Base-by-base conservation (phyloP, 1,140 invertebrate genomes). In the Lepidostoma basale region DNA sequence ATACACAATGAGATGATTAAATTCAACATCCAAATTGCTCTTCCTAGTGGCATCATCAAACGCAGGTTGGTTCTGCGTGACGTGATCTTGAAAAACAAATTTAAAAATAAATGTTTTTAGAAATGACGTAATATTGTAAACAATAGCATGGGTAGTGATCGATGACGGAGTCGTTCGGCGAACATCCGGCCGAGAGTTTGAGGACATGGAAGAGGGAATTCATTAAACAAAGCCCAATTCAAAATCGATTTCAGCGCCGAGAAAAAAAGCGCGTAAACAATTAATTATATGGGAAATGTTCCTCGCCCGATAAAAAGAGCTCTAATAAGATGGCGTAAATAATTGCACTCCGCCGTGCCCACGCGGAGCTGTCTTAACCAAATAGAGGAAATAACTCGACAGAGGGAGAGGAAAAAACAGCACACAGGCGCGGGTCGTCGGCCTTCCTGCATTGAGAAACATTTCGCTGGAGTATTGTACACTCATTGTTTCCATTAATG, bases 261-360 rank as follows among this genome's bases (percentile, higher is more conserved):
- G 9, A 56, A 56, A 56, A n/a, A 56, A 56, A 39, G 16, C 39
- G 58, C 60, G 28, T 62, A 62, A 66, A 66, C 36, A 66, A 66
- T 66, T 56, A 66, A 66, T 49, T 49, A 47, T 64, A 66, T 28
- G 45, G 25, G 47, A 66, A 66, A 40, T 28, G 30, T 28, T 54
- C 30, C 36, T 28, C 23, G 63, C 6, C 45, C 39, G 28, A 58
- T 64, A 39, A 63, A 67, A 71, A 64, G 54, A 67, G 22, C 70
- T 72, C 70, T 72, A 72, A 72, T 72, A 72, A 72, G 70, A 68
- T 68, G 66, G 70, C 70, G 70, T 68, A 72, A 68, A 72, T 72
- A 72, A 72, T 72, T 72, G 70, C 63, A 44, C 54, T 67, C 54
- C 52, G 70, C 62, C 42, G 40, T 44, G 62, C 70, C 70, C 70